Conservation (phyloP, 2,113 vertebrate genomes). For the Piliocolobus tephrosceles region DNA sequence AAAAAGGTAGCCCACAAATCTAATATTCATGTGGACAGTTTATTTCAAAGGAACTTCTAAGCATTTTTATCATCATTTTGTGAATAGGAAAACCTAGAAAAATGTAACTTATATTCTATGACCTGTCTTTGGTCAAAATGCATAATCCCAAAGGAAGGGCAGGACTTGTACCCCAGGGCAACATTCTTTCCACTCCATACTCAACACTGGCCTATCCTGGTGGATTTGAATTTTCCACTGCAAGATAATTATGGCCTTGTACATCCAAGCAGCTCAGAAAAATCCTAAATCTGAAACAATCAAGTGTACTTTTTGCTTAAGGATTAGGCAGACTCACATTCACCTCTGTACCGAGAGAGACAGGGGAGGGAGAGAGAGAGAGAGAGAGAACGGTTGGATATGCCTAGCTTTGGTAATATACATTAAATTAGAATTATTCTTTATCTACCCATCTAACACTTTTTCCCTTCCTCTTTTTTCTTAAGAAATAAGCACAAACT, state of each 20-base stretch:
- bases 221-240: neutral
- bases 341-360: conserved; percentile 1
- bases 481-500: conserved; percentile 70
- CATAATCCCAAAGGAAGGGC: neutral
- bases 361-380: neutral
- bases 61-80: neutral
- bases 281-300: neutral
- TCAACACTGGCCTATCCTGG: neutral
- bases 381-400: conserved; percentile 58
- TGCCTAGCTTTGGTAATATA: conserved; percentile 47
- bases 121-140: neutral
- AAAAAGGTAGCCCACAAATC: neutral
- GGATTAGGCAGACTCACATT: conserved; percentile 48
- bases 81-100: neutral
- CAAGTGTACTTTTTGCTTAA: neutral
- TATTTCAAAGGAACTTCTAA: neutral
- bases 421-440: conserved; percentile 79
- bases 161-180: neutral
- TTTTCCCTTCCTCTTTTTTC: conserved; percentile 41
- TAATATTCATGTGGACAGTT: neutral
- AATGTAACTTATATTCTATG: neutral
- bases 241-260: neutral
- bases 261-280: neutral
- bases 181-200: neutral
- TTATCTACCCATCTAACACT: conserved; percentile 45